Evolutionary conservation across 2,113 vertebrate genomes (phyloP), one percentile per base, ranked within the genome.

Genomic region (Herpetotheres cachinnans): DNA sequence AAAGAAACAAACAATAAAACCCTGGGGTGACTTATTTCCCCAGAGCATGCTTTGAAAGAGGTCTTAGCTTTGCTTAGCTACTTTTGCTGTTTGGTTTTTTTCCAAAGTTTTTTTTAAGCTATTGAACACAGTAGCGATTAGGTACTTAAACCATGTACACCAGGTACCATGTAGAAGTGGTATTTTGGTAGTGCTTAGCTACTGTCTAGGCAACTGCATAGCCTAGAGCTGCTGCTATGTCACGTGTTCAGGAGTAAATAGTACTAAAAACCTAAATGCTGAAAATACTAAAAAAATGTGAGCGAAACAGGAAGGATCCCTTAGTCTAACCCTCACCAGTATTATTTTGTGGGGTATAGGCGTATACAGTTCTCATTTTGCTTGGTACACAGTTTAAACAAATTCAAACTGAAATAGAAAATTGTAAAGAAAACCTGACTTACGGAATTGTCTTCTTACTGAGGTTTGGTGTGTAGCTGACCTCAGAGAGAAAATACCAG

Each of bases 1-100:
- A 67, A 50, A 22, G 2, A 13, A 61, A 2, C 7, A 29, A 44
- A 26, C 14, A 58, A 30, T 22, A 30, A 16, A 2, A 0, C 3
- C 9, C 17, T 17, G 4, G 6, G 36, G 13, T 16, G 38, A 13
- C 17, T 55, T 42, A 32, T 52, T 78, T 90, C 12, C 16, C n/a
- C 9, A 62, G 50, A 62, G 32, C 24, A 49, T 20, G 8, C 46
- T 67, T 3, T 62, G 36, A 62, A 71, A 32, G 54, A 59, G 19
- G 49, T 29, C 42, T 44, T 52, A 5, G 14, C 26, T 91, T 86
- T 71, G 12, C 13, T 32, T 24, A 4, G 8, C 38, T 62, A 10
- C 7, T 62, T 76, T 61, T 42, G 9, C 17, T 66, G 3, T 32
- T 71, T n/a, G 7, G 6, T 30, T 65, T 65, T 16, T 46, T 18